Evolutionary conservation across 2,797 vertebrate species (phyloP), one percentile per base, ranked within the genome.

Genomic region (Pangasius djambal): DNA sequence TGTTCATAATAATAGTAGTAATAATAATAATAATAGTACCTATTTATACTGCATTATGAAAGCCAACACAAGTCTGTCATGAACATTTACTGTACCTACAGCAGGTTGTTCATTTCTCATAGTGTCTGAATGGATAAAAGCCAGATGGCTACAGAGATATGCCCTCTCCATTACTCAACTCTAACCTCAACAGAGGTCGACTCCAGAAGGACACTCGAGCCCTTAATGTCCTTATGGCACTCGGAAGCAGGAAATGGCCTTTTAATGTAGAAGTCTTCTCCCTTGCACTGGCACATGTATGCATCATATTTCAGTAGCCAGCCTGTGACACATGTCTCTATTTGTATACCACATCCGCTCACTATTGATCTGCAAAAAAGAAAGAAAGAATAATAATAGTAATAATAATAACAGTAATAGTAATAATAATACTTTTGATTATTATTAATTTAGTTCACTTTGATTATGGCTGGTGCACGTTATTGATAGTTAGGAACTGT

Each of bases 171-270:
- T 91, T 89, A 89, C 88, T 90, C 87, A 88, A 86, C 78, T 87
- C 69, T 92, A 91, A 89, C 90, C 90, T 89, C 89, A 87, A 48
- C 83, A 88, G 86, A 88, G 92, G 87, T 92, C 57, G 48, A 88
- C 91, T 90, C 88, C 88, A 87, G 81, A 90, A 88, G 88, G 87
- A 91, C 90, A 70, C 88, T 89, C 87, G 85, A 90, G 85, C 88
- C 86, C 83, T 61, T 91, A 89, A 91, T 92, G 89, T 92, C 88
- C 86, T 92, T 89, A 91, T 91, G 90, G 87, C 87, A 84, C 91
- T 92, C 75, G 84, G 92, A 90, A 90, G 79, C 90, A 90, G 89
- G 89, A 91, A 92, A 89, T 86, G 86, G 91, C 74, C 88, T 89
- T 89, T 91, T 91, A 91, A 89, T 89, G 86, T 83, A 50, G 37